These are phyloP conservation scores for Cheilosia vulpina DNA, from an alignment of 2,888 invertebrate species.

Conservation along the genomic window DNA sequence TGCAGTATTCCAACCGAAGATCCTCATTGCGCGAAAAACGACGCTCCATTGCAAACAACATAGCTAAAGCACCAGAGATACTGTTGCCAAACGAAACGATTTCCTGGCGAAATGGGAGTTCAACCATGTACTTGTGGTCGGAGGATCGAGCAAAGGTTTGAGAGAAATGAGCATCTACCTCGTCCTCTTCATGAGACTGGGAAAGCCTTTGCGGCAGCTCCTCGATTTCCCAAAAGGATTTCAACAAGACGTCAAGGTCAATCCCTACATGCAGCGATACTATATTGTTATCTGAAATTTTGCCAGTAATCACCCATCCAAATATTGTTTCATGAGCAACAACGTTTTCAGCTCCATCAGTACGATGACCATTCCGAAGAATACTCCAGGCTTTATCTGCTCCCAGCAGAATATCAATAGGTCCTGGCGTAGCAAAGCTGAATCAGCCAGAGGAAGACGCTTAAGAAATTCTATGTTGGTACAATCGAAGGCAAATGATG, in stretches of 20 bases:
- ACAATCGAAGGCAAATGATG: no score
- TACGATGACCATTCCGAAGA: conserved; percentile 1
- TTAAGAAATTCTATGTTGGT: background rate
- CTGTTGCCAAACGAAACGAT: conserved; percentile 9
- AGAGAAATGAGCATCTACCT: background rate
- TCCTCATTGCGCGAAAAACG: background rate
- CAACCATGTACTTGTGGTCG: conserved; percentile 7
- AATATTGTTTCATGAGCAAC: conserved; percentile 20
- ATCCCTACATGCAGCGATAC: background rate
- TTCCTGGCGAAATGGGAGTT: conserved; percentile 24
- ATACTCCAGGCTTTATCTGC: conserved; percentile 16
- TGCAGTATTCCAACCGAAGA: background rate
- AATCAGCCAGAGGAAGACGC: background rate
- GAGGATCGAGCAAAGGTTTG: background rate
- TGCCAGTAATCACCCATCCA: conserved; percentile 18
- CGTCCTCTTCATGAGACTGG: background rate
- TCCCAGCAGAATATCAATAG: background rate
- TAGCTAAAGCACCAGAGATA: conserved; percentile 16
- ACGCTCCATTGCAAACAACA: conserved; percentile 15
- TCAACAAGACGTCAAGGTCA: background rate
- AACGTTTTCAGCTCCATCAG: background rate
- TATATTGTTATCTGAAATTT: background rate
- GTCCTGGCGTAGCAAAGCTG: background rate
- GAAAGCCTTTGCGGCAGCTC: background rate
- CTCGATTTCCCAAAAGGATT: conserved; percentile 15